These are phyloP conservation scores for Schizothorax lantsangensis DNA, from an alignment of 2,797 vertebrate genomes.

Conservation along the genomic window DNA sequence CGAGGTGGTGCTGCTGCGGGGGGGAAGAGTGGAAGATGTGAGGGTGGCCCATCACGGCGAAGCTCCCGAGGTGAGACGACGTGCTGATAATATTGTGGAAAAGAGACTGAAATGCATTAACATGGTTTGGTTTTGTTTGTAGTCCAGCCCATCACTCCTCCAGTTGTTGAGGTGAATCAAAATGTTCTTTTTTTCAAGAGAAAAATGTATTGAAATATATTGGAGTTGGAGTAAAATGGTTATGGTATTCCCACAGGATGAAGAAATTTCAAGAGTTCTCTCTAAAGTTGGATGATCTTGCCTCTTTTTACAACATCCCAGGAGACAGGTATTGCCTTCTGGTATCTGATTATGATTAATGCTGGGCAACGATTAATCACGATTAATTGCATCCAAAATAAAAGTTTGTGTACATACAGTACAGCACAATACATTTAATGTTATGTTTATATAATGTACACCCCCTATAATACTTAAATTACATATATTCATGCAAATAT, in stretches of 20 bases:
- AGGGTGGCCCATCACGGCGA: constrained; percentile 83
- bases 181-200: background rate
- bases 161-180: constrained; percentile 81
- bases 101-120: background rate
- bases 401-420: too few species aligned
- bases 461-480: too few species aligned
- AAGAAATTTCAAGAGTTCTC: constrained; percentile 83
- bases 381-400: too few species aligned
- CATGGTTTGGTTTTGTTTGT: constrained; percentile 34
- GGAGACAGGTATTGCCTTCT: constrained; percentile 77
- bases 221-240: background rate
- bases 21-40: constrained; percentile 78
- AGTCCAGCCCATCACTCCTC: constrained; percentile 81
- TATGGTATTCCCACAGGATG: constrained; percentile 67
- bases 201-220: constrained; percentile 8
- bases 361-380: background rate
- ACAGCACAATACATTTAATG: too few species aligned
- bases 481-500: too few species aligned
- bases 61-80: constrained; percentile 76
- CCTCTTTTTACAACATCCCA: constrained; percentile 79
- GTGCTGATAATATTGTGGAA: background rate
- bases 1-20: constrained; percentile 81
- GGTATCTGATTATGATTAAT: background rate
- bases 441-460: too few species aligned
- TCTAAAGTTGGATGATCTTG: constrained; percentile 75